Evolutionary conservation across 2,888 invertebrate species (phyloP).

Genomic region (Microctonus aethiopoides): DNA sequence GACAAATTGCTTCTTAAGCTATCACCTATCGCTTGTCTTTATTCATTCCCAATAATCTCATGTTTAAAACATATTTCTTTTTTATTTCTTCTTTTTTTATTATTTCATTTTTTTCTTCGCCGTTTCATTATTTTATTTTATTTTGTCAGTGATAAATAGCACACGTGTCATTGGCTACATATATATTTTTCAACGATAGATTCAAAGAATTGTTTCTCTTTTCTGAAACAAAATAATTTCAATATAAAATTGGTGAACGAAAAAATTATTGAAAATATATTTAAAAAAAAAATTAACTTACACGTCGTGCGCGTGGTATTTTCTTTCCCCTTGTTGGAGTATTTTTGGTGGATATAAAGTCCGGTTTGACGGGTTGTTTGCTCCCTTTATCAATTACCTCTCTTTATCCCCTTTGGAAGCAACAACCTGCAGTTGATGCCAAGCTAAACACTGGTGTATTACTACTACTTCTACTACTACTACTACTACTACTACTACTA

Average conservation of each 20-base stretch:
- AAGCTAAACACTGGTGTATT: neutral
- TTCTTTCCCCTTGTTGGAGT: conserved; percentile 19
- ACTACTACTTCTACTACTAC: conserved; percentile 14
- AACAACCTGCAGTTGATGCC: conserved; percentile 17
- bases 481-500: conserved; percentile 5
- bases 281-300: no score
- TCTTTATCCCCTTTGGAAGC: conserved; percentile 10
- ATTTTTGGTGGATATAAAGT: conserved; percentile 50
- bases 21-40: neutral
- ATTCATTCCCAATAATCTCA: conserved; percentile 1
- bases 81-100: neutral
- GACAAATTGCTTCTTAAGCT: neutral
- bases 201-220: neutral
- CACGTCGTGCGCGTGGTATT: neutral
- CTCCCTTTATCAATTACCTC: conserved; percentile 50
- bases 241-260: neutral
- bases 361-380: conserved; percentile 58
- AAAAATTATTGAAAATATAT: no score
- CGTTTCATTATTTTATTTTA: neutral
- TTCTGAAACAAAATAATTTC: neutral
- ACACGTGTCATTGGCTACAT: neutral
- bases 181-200: neutral
- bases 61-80: conserved; percentile 4
- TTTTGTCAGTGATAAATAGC: neutral
- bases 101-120: neutral